Conservation (phyloP, 2,888 invertebrate genomes). For the Torymus tubicola region DNA sequence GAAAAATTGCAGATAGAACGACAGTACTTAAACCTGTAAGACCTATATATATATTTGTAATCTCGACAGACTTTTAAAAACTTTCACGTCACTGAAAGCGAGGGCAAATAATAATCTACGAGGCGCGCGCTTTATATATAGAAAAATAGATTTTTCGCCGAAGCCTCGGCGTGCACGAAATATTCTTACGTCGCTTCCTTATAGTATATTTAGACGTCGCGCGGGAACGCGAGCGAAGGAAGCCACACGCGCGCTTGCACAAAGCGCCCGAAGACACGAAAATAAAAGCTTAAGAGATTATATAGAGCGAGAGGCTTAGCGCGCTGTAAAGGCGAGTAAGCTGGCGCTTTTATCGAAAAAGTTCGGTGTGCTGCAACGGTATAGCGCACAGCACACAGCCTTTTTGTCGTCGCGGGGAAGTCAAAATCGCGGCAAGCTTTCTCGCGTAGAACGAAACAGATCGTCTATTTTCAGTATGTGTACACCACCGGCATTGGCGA, state of each 20-base stretch:
- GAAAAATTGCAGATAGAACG: background rate
- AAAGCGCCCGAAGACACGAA: background rate
- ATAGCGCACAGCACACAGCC: background rate
- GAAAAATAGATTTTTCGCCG: background rate
- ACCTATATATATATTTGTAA: too few species aligned
- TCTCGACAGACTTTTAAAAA: slow-evolving; percentile 5
- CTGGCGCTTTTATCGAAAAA: slow-evolving; percentile 29
- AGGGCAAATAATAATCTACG: too few species aligned
- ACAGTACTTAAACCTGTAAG: too few species aligned
- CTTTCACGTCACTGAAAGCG: background rate
- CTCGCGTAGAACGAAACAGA: background rate
- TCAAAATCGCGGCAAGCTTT: background rate
- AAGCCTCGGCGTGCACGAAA: background rate
- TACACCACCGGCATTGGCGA: slow-evolving; percentile 7
- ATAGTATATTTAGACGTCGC: slow-evolving; percentile 13
- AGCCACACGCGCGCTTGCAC: background rate
- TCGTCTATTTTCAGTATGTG: slow-evolving; percentile 12
- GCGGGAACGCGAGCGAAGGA: background rate
- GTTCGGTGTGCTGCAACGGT: background rate
- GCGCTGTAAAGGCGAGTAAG: background rate
- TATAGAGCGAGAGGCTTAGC: slow-evolving; percentile 38
- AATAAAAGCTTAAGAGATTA: slow-evolving; percentile 27
- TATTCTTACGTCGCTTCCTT: background rate
- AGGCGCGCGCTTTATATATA: too few species aligned
- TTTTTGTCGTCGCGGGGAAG: background rate